A percentile compares a stretch with the other conserved stretches of the same genome.
phyloP scores from a whole-genome alignment of 2,888 invertebrate genomes.

The Ceramica pisi region DNA sequence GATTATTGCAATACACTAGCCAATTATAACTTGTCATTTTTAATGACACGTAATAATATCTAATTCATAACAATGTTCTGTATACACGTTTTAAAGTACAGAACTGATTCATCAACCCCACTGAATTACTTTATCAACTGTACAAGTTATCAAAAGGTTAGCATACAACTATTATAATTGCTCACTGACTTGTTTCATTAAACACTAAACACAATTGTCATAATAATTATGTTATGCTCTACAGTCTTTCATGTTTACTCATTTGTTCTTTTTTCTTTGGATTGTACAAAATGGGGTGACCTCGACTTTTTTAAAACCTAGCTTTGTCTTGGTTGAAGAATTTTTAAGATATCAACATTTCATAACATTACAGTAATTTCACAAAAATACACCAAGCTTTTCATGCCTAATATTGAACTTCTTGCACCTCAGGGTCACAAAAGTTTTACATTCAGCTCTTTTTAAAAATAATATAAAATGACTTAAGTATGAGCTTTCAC shows the following conservation, averaged over 20 bases:
- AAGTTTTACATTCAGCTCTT: slow-evolving; percentile 3
- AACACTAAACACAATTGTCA: slow-evolving; percentile 27
- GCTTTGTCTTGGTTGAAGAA: slow-evolving; percentile 1
- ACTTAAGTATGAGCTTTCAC: not conserved
- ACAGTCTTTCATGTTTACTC: slow-evolving; percentile 41
- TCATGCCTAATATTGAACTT: not conserved
- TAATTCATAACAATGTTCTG: slow-evolving; percentile 31
- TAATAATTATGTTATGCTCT: slow-evolving; percentile 27
- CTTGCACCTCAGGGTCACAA: not conserved
- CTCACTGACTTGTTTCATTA: slow-evolving; percentile 38
- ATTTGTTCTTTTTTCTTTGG: slow-evolving; percentile 32
- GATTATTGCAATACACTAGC: slow-evolving; percentile 23
- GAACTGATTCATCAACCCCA: slow-evolving; percentile 41
- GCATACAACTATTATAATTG: slow-evolving; percentile 36
- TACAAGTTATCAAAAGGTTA: slow-evolving; percentile 57
- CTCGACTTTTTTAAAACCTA: slow-evolving; percentile 22
- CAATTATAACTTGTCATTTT: slow-evolving; percentile 34
- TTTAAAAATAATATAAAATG: not conserved
- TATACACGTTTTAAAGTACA: slow-evolving; percentile 31
- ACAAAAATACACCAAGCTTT: slow-evolving; percentile 19
- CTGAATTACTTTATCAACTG: slow-evolving; percentile 39
- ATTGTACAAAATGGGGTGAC: slow-evolving; percentile 20
- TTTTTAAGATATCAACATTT: slow-evolving; percentile 21
- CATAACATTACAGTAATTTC: slow-evolving; percentile 15
- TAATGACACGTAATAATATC: slow-evolving; percentile 30